Evolutionary conservation across 2,113 vertebrate genomes (phyloP).

Genomic region (Apistogramma diplotaenia): DNA sequence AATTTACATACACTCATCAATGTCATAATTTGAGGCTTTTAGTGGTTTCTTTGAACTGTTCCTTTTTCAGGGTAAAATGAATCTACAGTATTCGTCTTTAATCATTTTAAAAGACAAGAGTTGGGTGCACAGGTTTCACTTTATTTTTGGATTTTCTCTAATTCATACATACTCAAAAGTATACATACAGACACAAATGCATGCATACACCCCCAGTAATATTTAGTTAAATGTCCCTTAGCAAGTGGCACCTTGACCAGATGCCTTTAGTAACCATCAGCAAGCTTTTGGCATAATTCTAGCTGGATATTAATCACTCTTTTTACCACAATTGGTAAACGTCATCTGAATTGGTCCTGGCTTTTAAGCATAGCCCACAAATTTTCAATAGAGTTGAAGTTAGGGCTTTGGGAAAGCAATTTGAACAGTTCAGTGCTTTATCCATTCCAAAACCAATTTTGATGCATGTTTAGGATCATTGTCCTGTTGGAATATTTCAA

Average conservation of each 20-base stretch:
- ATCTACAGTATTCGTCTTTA: no score
- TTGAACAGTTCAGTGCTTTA: neutral
- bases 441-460: neutral
- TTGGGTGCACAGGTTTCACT: no score
- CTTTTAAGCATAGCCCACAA: neutral
- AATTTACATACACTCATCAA: neutral
- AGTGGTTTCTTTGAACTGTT: no score
- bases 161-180: no score
- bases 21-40: no score
- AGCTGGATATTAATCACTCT: no score
- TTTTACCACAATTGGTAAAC: neutral
- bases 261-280: no score
- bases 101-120: no score
- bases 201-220: neutral
- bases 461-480: neutral
- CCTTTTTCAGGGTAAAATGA: no score
- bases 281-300: neutral
- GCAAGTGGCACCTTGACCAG: no score
- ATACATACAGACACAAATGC: no score
- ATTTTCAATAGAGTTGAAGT: neutral
- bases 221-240: neutral
- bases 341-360: neutral
- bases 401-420: neutral
- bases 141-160: no score
- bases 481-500: neutral